Conservation (phyloP, 2,888 invertebrate species). For the Hydrotaea cyrtoneurina region DNA sequence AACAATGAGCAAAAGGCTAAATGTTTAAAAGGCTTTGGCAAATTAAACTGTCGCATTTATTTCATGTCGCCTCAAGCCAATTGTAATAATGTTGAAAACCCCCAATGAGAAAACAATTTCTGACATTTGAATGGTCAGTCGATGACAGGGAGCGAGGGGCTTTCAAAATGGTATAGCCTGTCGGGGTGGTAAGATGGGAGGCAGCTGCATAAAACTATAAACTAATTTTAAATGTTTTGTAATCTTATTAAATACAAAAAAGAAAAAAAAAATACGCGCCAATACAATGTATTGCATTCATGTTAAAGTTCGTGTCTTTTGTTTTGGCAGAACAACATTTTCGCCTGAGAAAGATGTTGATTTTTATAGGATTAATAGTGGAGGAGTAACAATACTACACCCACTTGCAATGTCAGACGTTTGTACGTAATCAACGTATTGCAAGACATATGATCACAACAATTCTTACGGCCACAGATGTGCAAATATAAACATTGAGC, state of each 20-base stretch:
- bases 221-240: not conserved
- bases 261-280: not conserved
- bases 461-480: too few species aligned
- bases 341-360: too few species aligned
- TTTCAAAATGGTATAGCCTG: conserved; percentile 26
- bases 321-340: not conserved
- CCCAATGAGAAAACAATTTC: conserved; percentile 76
- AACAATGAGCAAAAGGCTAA: not conserved
- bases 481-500: too few species aligned
- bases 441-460: too few species aligned
- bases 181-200: not conserved
- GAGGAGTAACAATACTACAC: too few species aligned
- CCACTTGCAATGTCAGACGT: too few species aligned
- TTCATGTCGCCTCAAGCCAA: conserved; percentile 75
- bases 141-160: conserved; percentile 48
- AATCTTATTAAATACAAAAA: not conserved
- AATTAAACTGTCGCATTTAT: conserved; percentile 80
- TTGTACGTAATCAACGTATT: too few species aligned
- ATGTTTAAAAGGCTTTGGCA: conserved; percentile 69
- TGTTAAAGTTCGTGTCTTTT: not conserved
- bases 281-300: not conserved
- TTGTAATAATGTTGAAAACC: conserved; percentile 61
- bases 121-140: conserved; percentile 78
- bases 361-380: too few species aligned
- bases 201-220: not conserved